Evolutionary conservation across 64 coral and sea anemone genomes (phyloP), one percentile per base, ranked within the genome.

Genomic region (Montipora capricornis): DNA sequence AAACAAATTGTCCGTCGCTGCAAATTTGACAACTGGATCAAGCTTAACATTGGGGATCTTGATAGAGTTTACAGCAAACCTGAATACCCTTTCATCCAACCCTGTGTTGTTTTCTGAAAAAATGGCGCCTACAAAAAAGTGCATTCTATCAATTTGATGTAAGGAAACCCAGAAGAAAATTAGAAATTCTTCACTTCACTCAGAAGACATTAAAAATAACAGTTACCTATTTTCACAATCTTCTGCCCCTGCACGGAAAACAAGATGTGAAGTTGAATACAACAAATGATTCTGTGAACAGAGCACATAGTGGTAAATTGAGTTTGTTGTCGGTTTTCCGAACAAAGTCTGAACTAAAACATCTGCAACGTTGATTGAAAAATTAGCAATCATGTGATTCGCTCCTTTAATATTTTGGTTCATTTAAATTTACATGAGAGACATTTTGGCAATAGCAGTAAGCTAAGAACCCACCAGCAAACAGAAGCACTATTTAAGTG

Each of bases 41-140:
- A 95, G 22, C 44, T 49, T 92, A 13, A 92, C n/a, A 26, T 89
- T 89, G 14, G 74, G 47, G 46, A 81, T 29, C 4, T 92, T 92
- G 19, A 95, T 53, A 11, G 52, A 80, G 14, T 81, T 24, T 14
- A 95, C 73, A 6, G 94, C 94, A 29, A 95, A 95, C 26, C 75
- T 84, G 70, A 95, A 95, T 51, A 71, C 83, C 8, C 69, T 81
- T 73, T 95, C 94, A 29, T 95, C 94, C 5, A 95, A 17, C 44
- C 79, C 89, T 19, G 47, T 52, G 44, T 84, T 93, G 17, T 87
- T 76, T 37, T 83, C 45, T 14, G 47, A 44, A 59, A 95, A 95
- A 74, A 95, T 88, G 8, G 89, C 94, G 20, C 94, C 94, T 95
- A 69, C 0, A 81, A 87, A 47, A 10, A 78, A 74, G 3, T 37